Evolutionary conservation across 2,113 vertebrate genomes (phyloP), one percentile per base, ranked within the genome.

Genomic region (Pyxicephalus adspersus): DNA sequence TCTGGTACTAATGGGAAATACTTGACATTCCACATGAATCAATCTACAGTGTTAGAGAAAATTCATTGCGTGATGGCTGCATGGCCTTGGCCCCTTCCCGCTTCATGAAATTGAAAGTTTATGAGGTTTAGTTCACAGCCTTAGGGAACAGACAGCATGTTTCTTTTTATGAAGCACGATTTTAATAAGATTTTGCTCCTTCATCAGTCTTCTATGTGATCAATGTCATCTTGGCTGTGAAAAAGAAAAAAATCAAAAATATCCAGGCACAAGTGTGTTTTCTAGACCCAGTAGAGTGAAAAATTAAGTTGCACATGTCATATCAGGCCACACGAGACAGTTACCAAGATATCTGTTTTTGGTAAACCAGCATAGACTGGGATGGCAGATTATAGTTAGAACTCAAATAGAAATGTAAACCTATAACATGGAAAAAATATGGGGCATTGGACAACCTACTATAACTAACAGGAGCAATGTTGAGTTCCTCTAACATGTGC

Each of bases 81-180:
- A 31, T 74, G 80, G 71, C 80, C 80, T 82, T 82, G 70, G 60
- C 71, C 80, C 52, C 60, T 75, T 75, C 51, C 60, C 17, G 63
- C 51, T 75, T 82, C 61, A 58, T 75, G 80, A 75, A 66, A 82
- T 82, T 74, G 60, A 70, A 82, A 58, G 80, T 82, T 82, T 82
- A 82, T 82, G 80, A 75, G 80, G 61, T 74, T 74, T 58, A 66
- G 55, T 82, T 75, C 80, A 75, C 57, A 64, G 31, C 71, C 71
- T 82, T 66, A 25, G 71, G 29, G 31, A 82, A 75, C 45, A 18
- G 11, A 82, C 72, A 50, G 22, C 45, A 80, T 73, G 70, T 73
- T 52, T 82, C 68, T 64, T 75, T 82, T 82, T 82, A 75, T 75
- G 71, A 31, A 57, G 26, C 51, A 22, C 29, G 67, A 66, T 58